Conservation (phyloP, 2,888 invertebrate genomes). For the Drosophila colorata region DNA sequence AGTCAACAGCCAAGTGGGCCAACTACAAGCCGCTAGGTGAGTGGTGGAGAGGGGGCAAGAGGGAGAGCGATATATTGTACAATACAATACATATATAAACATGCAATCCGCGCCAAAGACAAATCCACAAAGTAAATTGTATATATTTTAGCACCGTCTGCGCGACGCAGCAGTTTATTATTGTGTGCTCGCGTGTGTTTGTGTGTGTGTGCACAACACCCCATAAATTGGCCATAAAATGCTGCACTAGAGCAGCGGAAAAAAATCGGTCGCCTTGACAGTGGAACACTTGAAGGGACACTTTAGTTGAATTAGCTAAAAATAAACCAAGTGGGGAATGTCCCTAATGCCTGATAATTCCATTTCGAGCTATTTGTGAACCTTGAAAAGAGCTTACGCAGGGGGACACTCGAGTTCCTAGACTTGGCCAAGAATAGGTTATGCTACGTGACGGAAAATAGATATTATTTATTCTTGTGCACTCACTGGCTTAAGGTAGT, state of each 20-base stretch:
- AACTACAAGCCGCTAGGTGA: conserved; percentile 21
- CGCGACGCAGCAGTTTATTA: conserved; percentile 34
- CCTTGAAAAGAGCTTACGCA: no score
- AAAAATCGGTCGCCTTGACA: conserved; percentile 25
- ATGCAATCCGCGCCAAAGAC: conserved; percentile 20
- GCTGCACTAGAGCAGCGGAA: conserved; percentile 6
- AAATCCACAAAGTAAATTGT: conserved; percentile 43
- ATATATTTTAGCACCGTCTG: conserved; percentile 32
- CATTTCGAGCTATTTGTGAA: not conserved
- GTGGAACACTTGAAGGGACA: conserved; percentile 29
- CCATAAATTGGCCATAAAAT: conserved; percentile 50
- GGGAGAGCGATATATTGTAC: not conserved
- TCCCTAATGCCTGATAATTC: conserved; percentile 12
- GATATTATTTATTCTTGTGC: no score
- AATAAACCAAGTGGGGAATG: conserved; percentile 6
- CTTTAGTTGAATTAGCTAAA: conserved; percentile 24
- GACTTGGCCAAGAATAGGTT: not conserved
- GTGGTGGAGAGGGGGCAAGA: not conserved
- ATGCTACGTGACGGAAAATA: not conserved
- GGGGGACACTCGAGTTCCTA: not conserved
- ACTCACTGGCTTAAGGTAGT: not conserved
- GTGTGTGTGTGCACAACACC: conserved; percentile 1
- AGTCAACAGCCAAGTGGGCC: conserved; percentile 24
- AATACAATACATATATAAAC: conserved; percentile 2
- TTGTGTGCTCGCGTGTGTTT: conserved; percentile 3